Base-by-base conservation (phyloP, 1,140 invertebrate genomes). In the Anastrepha obliqua region DNA sequence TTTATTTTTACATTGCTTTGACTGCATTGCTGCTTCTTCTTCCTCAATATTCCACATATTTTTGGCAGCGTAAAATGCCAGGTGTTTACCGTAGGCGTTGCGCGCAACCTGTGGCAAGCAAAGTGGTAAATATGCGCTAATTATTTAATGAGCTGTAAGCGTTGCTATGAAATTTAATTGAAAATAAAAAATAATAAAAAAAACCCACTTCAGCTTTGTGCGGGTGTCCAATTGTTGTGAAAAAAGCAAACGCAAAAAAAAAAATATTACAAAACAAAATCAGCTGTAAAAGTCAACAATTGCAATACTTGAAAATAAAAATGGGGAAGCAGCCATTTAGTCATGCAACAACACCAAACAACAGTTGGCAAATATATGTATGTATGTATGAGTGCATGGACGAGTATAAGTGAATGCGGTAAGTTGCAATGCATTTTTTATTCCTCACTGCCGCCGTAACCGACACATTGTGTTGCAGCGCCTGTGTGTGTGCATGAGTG, bases 111-210 rank as follows among this genome's bases (percentile, higher is more conserved):
- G 44, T n/a, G 13, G 39, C 44, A 1, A 42, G 13, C 70, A 44
- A 74, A 44, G 70, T 74, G 65, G 65, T 70, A 70, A 70, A 39
- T 0, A 29, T 20, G 70, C 42, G 70, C 39, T 74, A 74, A 74
- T 74, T 74, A 74, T 74, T 74, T 74, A 74, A 74, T 74, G 42
- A 74, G 70, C 29, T 74, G 70, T 5, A 74, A 74, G 15, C 17
- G 65, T 29, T 20, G 39, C 65, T 39, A 70, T 70, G 29, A 39
- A 67, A 42, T 55, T 55, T 29, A 55, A 11, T 8, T 11, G 51
- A 55, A 29, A 55, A 55, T 55, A 55, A 55, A 11, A 74, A 47
- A 74, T 47, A 44, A 17, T 44, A 47, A 44, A 17, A 74, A 47
- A 42, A 47, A n/a, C 44, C 4, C 42, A 2, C 6, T 42, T 51